phyloP scores from a whole-genome alignment of 1,140 invertebrate genomes.

The Frieseomelitta varia region DNA sequence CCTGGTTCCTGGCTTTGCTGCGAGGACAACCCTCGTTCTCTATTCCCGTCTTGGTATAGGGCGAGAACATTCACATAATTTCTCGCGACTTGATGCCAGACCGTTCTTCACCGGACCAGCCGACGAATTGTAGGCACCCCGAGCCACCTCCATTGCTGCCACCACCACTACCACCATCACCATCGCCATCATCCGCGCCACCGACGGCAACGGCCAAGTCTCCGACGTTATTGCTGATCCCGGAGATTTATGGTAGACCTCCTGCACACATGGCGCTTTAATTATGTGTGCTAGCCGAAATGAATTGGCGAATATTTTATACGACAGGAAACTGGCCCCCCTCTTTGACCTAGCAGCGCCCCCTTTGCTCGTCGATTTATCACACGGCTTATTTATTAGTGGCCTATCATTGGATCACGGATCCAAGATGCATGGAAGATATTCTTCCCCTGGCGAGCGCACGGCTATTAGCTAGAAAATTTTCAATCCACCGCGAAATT shows the following conservation, averaged over 20 bases:
- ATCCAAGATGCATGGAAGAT: not conserved
- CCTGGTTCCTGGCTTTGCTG: conserved; percentile 29
- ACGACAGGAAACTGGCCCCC: conserved; percentile 57
- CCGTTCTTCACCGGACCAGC: conserved; percentile 71
- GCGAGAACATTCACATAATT: conserved; percentile 77
- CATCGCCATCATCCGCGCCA: conserved; percentile 67
- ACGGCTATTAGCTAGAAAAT: not conserved
- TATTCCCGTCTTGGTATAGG: conserved; percentile 53
- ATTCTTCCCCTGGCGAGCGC: not conserved
- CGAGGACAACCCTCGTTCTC: conserved; percentile 29
- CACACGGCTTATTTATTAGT: conserved; percentile 63
- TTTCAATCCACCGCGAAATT: not conserved
- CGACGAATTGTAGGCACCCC: conserved; percentile 76
- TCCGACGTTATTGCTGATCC: conserved; percentile 81
- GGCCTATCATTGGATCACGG: not conserved
- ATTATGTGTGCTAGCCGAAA: conserved; percentile 78
- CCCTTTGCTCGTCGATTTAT: conserved; percentile 53
- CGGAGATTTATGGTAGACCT: conserved; percentile 79
- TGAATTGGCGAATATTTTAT: conserved; percentile 81
- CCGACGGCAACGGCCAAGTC: conserved; percentile 69
- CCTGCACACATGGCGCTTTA: conserved; percentile 80
- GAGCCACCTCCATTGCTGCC: conserved; percentile 35
- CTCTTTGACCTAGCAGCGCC: conserved; percentile 13
- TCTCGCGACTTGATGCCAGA: conserved; percentile 76
- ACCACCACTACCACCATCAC: conserved; percentile 54